Evolutionary conservation across 2,113 vertebrate species (phyloP).

Genomic region (Boulengeromyrus knoepffleri): DNA sequence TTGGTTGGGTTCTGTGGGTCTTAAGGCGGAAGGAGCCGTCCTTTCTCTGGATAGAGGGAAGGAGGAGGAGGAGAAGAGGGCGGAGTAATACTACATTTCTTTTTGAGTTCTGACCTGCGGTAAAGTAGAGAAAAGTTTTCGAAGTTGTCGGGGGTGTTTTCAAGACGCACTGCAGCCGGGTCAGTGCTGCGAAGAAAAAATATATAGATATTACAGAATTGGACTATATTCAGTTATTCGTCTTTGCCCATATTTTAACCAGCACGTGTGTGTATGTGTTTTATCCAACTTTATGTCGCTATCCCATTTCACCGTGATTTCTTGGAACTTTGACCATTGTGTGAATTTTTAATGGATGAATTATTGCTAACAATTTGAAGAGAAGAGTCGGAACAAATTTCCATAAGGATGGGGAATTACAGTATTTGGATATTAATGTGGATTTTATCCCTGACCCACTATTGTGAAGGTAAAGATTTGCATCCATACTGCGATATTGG

Average conservation of each 20-base stretch:
- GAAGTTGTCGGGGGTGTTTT: slow-evolving; percentile 50
- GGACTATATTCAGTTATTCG: slow-evolving; percentile 44
- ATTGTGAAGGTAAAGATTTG: slow-evolving; percentile 54
- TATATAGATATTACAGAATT: slow-evolving; percentile 43
- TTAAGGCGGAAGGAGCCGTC: slow-evolving; percentile 36
- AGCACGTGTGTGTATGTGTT: neutral
- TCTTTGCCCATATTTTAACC: slow-evolving; percentile 17
- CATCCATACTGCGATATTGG: neutral
- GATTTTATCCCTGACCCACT: slow-evolving; percentile 49
- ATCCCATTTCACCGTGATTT: slow-evolving; percentile 30
- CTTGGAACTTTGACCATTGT: slow-evolving; percentile 50
- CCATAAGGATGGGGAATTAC: slow-evolving; percentile 68
- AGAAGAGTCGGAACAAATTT: slow-evolving; percentile 56
- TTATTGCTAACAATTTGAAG: slow-evolving; percentile 52
- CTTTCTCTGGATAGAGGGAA: neutral
- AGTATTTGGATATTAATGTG: slow-evolving; percentile 65
- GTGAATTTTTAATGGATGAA: slow-evolving; percentile 66
- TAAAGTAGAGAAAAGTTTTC: slow-evolving; percentile 53
- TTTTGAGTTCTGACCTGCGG: slow-evolving; percentile 36
- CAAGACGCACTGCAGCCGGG: slow-evolving; percentile 54
- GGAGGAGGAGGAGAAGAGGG: slow-evolving; percentile 34
- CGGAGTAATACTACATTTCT: slow-evolving; percentile 47
- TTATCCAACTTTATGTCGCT: slow-evolving; percentile 48
- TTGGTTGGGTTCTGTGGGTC: slow-evolving; percentile 12
- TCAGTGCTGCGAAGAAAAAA: slow-evolving; percentile 50